Base-by-base conservation (phyloP, 2,888 invertebrate genomes). In the Eristalis arbustorum region DNA sequence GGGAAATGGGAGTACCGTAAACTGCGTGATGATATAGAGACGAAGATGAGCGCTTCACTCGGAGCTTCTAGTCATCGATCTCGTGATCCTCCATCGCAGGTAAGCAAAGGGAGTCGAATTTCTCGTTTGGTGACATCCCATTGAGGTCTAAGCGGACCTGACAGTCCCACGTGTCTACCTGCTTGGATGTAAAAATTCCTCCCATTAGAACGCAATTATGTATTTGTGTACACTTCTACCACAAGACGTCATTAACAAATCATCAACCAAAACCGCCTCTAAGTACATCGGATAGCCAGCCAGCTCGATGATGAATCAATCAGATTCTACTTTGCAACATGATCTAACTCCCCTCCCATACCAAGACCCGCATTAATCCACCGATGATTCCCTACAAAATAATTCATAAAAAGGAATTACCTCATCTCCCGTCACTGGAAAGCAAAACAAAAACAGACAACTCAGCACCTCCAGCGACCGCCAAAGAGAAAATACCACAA, bases 401-500 rank as follows among this genome's bases (percentile, higher is more conserved):
- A 49, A 31, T 5, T 57, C 67, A 69, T 34, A 64, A 71, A 67
- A 72, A 67, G 67, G 73, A 73, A 81, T 81, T 81, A 81, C 81
- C 81, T 81, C 81, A 81, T 71, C 81, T 34, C 31, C 14, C 14
- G 25, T 25, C 13, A 62, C 61, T 37, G 22, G 34, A 37, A 31
- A 28, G 25, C 23, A 42, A 69, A 34, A 56, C 14, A 31, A 61
- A 1, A 61, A 11, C 63, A 14, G 28, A 37, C 25, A 75, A 42
- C 31, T 22, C 49, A 31, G 69, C 63, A 57, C 80, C 76, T 75
- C 67, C 71, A 72, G 67, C 42, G 62, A 18, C 67, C 59, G 80
- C 73, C 79, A 80, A 49, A 49, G 11, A 22, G 40, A 81, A 69
- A 74, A 77, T 69, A 66, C 84, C 84, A 85, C 73, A 81, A 85